Evolutionary conservation across 2,797 vertebrate genomes (phyloP).

Genomic region (Mionectes olivaceus): DNA sequence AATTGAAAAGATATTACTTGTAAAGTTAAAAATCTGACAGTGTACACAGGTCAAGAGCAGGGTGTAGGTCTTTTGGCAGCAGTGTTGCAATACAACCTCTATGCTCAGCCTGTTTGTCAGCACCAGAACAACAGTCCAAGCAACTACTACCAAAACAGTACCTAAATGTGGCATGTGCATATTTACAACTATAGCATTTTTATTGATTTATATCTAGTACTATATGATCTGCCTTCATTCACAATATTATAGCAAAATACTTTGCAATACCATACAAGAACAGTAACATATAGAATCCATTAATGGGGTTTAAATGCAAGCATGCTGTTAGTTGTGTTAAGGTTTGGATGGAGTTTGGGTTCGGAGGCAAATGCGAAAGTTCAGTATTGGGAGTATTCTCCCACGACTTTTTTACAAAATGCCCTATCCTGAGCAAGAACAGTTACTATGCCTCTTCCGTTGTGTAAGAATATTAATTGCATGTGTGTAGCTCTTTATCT

Average conservation of each 20-base stretch:
- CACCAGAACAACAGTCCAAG: neutral
- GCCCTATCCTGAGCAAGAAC: too few species aligned
- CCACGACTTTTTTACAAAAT: neutral
- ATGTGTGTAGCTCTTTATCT: slow-evolving; percentile 21
- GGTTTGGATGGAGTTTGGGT: neutral
- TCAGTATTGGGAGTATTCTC: neutral
- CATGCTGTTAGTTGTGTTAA: neutral
- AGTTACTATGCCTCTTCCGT: neutral
- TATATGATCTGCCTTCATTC: neutral
- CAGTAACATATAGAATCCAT: neutral
- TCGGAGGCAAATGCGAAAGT: neutral
- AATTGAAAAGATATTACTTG: neutral
- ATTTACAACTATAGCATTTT: neutral
- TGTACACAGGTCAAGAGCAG: neutral
- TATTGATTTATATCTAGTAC: neutral
- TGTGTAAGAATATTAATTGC: neutral
- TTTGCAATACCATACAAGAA: neutral
- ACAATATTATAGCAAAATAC: neutral
- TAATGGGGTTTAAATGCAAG: neutral
- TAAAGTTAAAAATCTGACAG: neutral
- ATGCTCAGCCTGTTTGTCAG: neutral
- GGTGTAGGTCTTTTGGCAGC: neutral
- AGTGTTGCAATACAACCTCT: neutral
- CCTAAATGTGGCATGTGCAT: neutral
- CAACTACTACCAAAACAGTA: neutral